Evolutionary conservation across 2,888 invertebrate species (phyloP).

Genomic region (Lomographa bimaculata): DNA sequence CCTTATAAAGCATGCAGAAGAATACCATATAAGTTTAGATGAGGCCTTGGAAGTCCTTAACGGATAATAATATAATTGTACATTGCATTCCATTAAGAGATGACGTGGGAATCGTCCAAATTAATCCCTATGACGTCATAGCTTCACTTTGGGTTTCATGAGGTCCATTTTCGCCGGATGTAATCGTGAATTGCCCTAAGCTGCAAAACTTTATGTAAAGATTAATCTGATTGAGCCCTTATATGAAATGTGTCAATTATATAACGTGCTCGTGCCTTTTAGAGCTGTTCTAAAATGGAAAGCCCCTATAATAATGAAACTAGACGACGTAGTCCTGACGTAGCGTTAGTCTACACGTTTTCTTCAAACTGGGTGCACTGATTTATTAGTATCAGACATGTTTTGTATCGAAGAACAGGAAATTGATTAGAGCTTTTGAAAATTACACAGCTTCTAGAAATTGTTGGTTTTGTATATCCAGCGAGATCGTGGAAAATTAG

Average conservation of each 20-base stretch:
- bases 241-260: constrained; percentile 32
- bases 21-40: constrained; percentile 50
- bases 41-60: constrained; percentile 62
- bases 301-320: constrained; percentile 3
- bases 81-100: constrained; percentile 52
- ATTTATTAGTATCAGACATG: constrained; percentile 1
- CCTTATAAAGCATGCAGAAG: constrained; percentile 39
- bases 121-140: constrained; percentile 67
- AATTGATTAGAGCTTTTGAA: constrained; percentile 10
- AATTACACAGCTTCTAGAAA: constrained; percentile 7
- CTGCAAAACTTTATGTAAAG: constrained; percentile 36
- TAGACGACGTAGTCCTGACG: constrained; percentile 9
- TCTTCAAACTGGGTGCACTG: constrained; percentile 8
- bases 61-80: constrained; percentile 60
- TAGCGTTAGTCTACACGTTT: constrained; percentile 9
- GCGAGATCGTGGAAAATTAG: constrained; percentile 12
- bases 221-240: constrained; percentile 33
- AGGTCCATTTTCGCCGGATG: constrained; percentile 40
- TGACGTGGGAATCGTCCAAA: constrained; percentile 67
- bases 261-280: constrained; percentile 19
- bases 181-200: constrained; percentile 35
- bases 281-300: constrained; percentile 10
- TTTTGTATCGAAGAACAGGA: constrained; percentile 10
- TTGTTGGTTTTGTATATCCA: constrained; percentile 5
- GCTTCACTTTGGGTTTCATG: constrained; percentile 44